These are phyloP conservation scores for Xylota sylvarum DNA, from an alignment of 2,888 invertebrate species.

Conservation along the genomic window DNA sequence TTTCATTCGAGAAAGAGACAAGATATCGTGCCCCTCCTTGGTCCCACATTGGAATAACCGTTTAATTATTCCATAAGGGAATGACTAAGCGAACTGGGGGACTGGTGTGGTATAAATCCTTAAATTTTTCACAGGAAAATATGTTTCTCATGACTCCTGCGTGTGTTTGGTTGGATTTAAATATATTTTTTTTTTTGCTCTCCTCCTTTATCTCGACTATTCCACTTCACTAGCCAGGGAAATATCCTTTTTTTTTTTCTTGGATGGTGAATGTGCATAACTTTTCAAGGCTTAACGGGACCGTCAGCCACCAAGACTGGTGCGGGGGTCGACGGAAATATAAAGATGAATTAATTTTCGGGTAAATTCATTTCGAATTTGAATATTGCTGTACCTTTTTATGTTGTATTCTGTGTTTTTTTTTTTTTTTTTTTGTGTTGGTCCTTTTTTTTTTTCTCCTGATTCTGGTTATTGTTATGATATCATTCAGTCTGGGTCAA, in stretches of 20 bases:
- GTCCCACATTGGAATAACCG: constrained; percentile 2
- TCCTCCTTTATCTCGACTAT: constrained; percentile 56
- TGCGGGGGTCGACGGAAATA: neutral
- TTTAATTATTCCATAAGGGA: constrained; percentile 41
- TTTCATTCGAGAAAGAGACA: constrained; percentile 1
- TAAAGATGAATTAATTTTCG: constrained; percentile 52
- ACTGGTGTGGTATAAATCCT: constrained; percentile 15
- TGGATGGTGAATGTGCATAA: neutral
- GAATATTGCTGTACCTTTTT: constrained; percentile 17
- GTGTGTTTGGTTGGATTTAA: constrained; percentile 7
- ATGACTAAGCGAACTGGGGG: neutral
- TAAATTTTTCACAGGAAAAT: constrained; percentile 28
- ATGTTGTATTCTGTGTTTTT: neutral
- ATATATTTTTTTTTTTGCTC: neutral
- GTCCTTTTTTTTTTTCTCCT: neutral
- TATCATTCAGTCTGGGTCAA: constrained; percentile 59
- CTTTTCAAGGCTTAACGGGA: constrained; percentile 33
- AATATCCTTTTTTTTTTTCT: constrained; percentile 18
- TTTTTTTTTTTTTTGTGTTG: constrained; percentile 8
- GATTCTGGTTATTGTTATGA: constrained; percentile 25
- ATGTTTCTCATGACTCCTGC: constrained; percentile 35
- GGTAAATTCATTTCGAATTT: constrained; percentile 41
- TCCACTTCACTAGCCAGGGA: constrained; percentile 56
- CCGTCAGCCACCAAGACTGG: neutral
- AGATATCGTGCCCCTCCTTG: neutral